Evolutionary conservation across 1,140 invertebrate species (phyloP), one percentile per base, ranked within the genome.

Genomic region (Zaprionus kolodkinae): DNA sequence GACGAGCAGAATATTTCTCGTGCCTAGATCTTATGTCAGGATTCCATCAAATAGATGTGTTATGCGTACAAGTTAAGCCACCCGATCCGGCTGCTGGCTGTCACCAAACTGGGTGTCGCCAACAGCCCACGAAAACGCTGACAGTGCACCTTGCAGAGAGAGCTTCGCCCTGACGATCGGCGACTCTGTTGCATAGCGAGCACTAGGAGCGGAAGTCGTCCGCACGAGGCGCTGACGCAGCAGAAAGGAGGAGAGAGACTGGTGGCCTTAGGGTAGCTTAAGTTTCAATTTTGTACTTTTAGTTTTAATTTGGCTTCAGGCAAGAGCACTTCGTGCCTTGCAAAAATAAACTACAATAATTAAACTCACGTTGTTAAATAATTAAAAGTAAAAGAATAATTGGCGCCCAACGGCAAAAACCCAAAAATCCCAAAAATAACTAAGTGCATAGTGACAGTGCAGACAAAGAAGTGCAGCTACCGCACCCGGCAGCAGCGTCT

Each of bases 51-150:
- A n/a, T n/a, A n/a, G n/a, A n/a, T n/a, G n/a, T n/a, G n/a, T n/a
- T n/a, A n/a, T n/a, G n/a, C n/a, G 21, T 30, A 30, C 4, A 30
- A 30, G 27, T 30, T 30, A 30, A 30, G 27, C 27, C 27, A 30
- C 27, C 27, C 27, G 27, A 30, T 3, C 27, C 27, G 27, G 27
- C 27, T 43, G 40, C 13, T 43, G 40, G 40, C 13, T 43, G 40
- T 43, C 40, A 43, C 13, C 40, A 43, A 43, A 13, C 40, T 43
- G 40, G n/a, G 40, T 43, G 40, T n/a, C 40, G 40, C 40, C 40
- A n/a, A 43, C 40, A 43, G 40, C 40, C 40, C 40, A 43, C 38
- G 12, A 13, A 40, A 40, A 13, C 38, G 38, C 38, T 40, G 38
- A 40, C 38, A 40, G 38, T 40, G 38, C 38, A 40, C 38, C 4